Base-by-base conservation (phyloP, 2,888 invertebrate genomes). In the Myathropa florea region DNA sequence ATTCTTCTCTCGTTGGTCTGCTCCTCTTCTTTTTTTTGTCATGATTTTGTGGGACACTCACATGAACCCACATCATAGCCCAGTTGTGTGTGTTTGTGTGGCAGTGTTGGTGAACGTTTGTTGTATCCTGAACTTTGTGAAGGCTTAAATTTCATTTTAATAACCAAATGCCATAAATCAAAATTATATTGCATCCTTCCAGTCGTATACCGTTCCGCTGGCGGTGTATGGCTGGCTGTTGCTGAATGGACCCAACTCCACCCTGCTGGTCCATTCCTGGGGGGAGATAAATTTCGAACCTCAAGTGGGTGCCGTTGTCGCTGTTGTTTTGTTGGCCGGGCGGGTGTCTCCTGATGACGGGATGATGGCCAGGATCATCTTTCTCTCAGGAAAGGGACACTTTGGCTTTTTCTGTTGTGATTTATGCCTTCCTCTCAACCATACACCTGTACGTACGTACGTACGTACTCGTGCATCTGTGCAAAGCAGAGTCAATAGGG, bases 101-200 rank as follows among this genome's bases (percentile, higher is more conserved):
- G 24, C 33, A 12, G 33, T 2, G 39, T 6, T n/a, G n/a, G n/a
- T 46, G 46, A 46, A 46, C 46, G 46, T 9, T 46, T 46, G 46
- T 46, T 46, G 46, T 46, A n/a, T 18, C 18, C 46, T 46, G 46
- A 33, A 33, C 73, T 73, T 63, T 78, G 72, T 65, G 65, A 79
- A 82, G 83, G 80, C 72, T 88, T 76, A 77, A 90, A 90, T 88
- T 88, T 88, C 89, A 89, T 89, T 90, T 90, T 90, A 90, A 90
- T 90, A 90, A 90, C 89, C 78, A 89, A 88, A 83, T 88, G 91
- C 90, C 90, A 92, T 92, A 92, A 92, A 92, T 92, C 92, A 92
- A 91, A 90, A 78, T 86, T 86, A 86, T 86, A 86, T 86, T 86
- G 83, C 83, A 86, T 79, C 78, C 82, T 86, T 82, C 82, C 82